phyloP scores from a whole-genome alignment of 1,140 invertebrate species.

The Bombus polaris region DNA sequence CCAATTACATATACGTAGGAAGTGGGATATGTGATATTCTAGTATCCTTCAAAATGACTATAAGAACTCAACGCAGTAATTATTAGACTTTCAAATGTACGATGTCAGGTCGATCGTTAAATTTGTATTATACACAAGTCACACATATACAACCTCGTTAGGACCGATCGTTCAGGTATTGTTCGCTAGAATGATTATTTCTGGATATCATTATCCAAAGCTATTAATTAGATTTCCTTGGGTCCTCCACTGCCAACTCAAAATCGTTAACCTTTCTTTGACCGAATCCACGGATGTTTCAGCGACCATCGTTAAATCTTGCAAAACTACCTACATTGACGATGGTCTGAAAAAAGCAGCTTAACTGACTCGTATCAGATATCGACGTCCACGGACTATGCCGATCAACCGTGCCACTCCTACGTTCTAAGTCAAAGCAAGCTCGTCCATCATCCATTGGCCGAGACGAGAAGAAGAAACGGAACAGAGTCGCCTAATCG shows the following conservation, averaged over 20 bases:
- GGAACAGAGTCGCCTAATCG: conserved; percentile 6
- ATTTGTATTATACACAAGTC: too few relatives aligned
- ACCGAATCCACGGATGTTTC: too few relatives aligned
- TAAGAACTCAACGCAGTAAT: too few relatives aligned
- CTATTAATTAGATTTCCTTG: not conserved
- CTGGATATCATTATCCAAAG: not conserved
- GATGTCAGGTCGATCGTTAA: too few relatives aligned
- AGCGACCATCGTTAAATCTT: not conserved
- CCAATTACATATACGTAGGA: too few relatives aligned
- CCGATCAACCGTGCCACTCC: conserved; percentile 9
- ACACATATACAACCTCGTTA: too few relatives aligned
- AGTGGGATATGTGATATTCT: not conserved
- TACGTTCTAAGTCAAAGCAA: not conserved
- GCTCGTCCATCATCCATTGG: conserved; percentile 1
- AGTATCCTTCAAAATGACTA: not conserved
- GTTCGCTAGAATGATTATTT: too few relatives aligned
- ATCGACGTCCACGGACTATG: not conserved
- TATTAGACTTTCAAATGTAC: not conserved
- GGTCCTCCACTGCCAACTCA: too few relatives aligned
- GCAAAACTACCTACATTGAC: too few relatives aligned
- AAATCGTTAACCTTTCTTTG: not conserved
- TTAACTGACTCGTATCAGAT: not conserved
- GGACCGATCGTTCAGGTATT: too few relatives aligned
- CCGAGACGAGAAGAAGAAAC: not conserved
- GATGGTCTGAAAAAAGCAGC: not conserved